Base-by-base conservation (phyloP, 2,113 vertebrate genomes). In the Dermatemys mawii region DNA sequence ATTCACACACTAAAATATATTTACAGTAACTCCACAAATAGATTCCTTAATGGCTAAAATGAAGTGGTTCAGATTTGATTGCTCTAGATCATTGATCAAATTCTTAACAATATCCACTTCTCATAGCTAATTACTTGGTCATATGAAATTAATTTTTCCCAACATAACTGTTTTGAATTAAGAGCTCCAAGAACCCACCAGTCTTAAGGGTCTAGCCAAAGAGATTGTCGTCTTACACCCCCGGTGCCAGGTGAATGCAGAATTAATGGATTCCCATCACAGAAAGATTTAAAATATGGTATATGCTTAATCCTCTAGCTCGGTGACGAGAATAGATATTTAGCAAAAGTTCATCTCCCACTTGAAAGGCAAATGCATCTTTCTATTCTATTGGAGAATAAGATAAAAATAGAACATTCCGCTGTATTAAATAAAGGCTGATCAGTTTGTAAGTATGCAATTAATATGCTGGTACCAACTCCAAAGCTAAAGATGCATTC, bases 91-190 rank as follows among this genome's bases (percentile, higher is more conserved):
- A 82, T 79, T 11, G 3, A 24, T 6, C 44, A 24, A 32, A 75
- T 44, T 54, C 22, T 49, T 17, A 38, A 70, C 63, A 26, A 86
- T 73, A 88, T 82, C 88, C 87, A 86, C 38, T 27, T 60, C 70
- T 76, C 84, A 94, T 21, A 76, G 91, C 81, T 82, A 0, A 0
- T 38, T 89, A 22, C 0, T 1, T 8, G 35, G 70, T 82, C n/a
- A 14, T 2, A 6, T 38, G 83, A 67, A 78, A 54, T 22, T 84
- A 29, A 78, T 17, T 48, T 48, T 29, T 27, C 75, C 27, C 7
- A 48, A 48, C 14, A 4, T 27, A 27, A 38, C 14, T 29, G 46
- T 44, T 48, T 78, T 17, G 41, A 13, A 12, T 48, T 48, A 17
- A 29, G 27, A 78, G 44, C 63, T 38, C 35, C n/a, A 16, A 67